Base-by-base conservation (phyloP, 2,888 invertebrate species). In the Cabera pusaria region DNA sequence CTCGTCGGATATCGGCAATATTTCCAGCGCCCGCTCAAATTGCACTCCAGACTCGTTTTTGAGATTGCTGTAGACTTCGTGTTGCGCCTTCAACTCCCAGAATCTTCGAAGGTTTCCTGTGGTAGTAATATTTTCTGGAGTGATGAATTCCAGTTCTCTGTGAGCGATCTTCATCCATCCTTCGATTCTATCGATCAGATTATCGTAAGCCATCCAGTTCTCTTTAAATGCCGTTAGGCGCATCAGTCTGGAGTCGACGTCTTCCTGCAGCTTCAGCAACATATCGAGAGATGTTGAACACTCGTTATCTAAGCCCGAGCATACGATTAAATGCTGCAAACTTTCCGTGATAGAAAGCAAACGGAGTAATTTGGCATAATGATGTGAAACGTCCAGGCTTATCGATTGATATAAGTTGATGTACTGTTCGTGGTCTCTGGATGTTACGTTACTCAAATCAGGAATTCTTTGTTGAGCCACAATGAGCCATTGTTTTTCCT, bases 41-140 rank as follows among this genome's bases (percentile, higher is more conserved):
- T 93, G 92, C 22, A 91, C 87, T 7, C 92, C 92, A 0, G 94
- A 93, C 53, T 95, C 95, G 41, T 92, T 92, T 32, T 93, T 92
- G 27, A 96, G 90, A 50, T 93, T 93, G 54, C 95, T 95, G 70
- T 96, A 92, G 10, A 96, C 92, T 85, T 96, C 96, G 59, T 95
- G 95, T 59, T 96, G 95, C 0, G 96, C 96, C 73, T 96, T 96
- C 24, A 96, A 76, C 79, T 96, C 96, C 96, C 96, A 96, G 82
- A 96, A 96, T 56, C 95, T 93, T 53, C 95, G 91, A 76, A 96
- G 92, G 59, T 95, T 94, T 32, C 93, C 93, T 5, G 92, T 91
- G 0, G 92, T 91, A 31, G 91, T 91, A 6, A 91, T 90, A 16
- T 92, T 91, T 44, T 92, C 92, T 5, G 91, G 86, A 0, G 93